Percentiles rank a stretch among this genome's conserved stretches.
Evolutionary conservation across 2,113 vertebrate species (phyloP).

Genomic region (Notarius quadriscutis): DNA sequence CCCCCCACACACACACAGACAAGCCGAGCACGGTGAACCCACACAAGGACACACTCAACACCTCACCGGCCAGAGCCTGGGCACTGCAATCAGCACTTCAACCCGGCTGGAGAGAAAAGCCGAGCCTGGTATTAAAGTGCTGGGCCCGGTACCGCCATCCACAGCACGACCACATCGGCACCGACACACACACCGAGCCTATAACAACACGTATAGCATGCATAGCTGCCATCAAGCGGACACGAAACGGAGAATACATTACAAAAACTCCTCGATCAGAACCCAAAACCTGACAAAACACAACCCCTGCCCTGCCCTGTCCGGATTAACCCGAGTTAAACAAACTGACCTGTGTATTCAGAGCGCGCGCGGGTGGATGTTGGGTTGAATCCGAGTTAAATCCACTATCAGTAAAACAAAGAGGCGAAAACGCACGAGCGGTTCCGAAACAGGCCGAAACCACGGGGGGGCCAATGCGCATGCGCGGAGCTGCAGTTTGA

Average conservation of each 20-base stretch:
- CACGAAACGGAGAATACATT: constrained; percentile 64
- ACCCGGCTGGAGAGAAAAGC: constrained; percentile 25
- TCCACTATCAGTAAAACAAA: constrained; percentile 83
- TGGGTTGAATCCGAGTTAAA: constrained; percentile 77
- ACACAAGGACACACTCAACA: constrained; percentile 21
- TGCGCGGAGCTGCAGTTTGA: constrained; percentile 62
- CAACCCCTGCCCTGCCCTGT: constrained; percentile 31
- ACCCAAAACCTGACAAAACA: constrained; percentile 47
- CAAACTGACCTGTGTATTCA: constrained; percentile 72
- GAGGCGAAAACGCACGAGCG: constrained; percentile 82
- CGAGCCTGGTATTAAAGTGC: constrained; percentile 66
- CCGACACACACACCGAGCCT: constrained; percentile 60
- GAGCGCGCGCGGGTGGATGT: constrained; percentile 70
- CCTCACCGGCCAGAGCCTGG: constrained; percentile 18
- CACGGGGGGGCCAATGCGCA: constrained; percentile 66
- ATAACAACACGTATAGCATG: constrained; percentile 73
- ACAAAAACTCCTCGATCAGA: constrained; percentile 56
- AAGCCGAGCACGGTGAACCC: constrained; percentile 24
- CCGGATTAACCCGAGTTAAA: constrained; percentile 32
- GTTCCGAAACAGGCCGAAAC: constrained; percentile 80
- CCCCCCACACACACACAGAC: constrained; percentile 31
- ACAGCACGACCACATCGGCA: constrained; percentile 59
- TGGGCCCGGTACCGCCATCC: constrained; percentile 75
- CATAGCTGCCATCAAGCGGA: constrained; percentile 69
- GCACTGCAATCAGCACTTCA: constrained; percentile 59